Conservation (phyloP, 2,888 invertebrate genomes). For the Elegia similella region DNA sequence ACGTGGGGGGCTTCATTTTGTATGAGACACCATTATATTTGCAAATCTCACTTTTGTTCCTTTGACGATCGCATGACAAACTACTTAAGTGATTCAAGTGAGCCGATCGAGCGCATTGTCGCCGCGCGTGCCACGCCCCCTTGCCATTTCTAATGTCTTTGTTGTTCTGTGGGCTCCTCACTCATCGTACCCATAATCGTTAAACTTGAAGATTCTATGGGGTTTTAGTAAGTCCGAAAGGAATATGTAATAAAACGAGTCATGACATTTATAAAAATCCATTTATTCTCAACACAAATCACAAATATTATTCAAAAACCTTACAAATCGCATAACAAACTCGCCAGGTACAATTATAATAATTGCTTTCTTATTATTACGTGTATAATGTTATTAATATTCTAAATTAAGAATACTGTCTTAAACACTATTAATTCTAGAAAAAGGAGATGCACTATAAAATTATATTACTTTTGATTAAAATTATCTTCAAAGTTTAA, state of each 20-base stretch:
- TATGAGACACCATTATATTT: no score
- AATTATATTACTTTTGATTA: background rate
- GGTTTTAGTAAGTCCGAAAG: background rate
- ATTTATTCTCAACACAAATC: conserved; percentile 66
- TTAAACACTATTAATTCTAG: background rate
- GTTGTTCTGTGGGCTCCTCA: no score
- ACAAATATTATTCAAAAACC: conserved; percentile 63
- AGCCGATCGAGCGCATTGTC: no score
- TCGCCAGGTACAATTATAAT: conserved; percentile 55
- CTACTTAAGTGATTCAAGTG: no score
- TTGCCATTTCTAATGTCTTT: no score
- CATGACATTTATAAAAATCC: conserved; percentile 56
- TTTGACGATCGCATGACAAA: no score
- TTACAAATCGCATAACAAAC: conserved; percentile 64
- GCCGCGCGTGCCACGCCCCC: no score
- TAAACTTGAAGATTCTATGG: no score
- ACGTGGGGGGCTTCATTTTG: no score
- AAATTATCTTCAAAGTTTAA: background rate
- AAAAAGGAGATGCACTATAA: background rate
- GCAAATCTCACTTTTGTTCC: no score
- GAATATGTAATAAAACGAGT: background rate
- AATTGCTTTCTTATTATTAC: conserved; percentile 35
- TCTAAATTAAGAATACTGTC: background rate
- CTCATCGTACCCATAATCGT: no score
- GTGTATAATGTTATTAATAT: background rate